Evolutionary conservation across 37 sponge, comb jelly and placozoan species (phyloP).

Genomic region (Chondrilla cf. caribensis): DNA sequence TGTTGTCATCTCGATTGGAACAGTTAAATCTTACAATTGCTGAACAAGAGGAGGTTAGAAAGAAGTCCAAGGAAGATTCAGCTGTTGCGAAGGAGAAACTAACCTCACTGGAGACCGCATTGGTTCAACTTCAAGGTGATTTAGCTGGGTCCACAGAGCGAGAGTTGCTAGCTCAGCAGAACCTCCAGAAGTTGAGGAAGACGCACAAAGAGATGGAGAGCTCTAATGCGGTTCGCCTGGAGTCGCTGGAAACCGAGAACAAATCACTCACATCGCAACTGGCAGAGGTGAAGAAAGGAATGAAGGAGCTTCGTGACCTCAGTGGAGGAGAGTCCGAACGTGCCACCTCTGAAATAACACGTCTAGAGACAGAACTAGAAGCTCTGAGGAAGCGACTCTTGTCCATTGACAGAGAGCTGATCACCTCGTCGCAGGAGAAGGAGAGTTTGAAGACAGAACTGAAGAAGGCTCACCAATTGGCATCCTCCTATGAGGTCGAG

Average conservation of each 20-base stretch:
- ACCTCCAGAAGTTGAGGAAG: slow-evolving; percentile 14
- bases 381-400: neutral
- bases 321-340: neutral
- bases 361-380: neutral
- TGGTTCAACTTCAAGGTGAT: slow-evolving; percentile 35
- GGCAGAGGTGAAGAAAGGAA: slow-evolving; percentile 3
- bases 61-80: slow-evolving; percentile 5
- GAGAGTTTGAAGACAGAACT: neutral
- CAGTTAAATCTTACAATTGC: too few relatives aligned
- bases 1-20: too few relatives aligned
- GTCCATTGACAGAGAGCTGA: neutral
- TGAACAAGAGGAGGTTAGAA: too few relatives aligned
- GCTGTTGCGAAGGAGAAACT: slow-evolving; percentile 23
- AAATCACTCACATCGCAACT: slow-evolving; percentile 8
- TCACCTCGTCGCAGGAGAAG: neutral
- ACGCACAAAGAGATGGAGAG: neutral
- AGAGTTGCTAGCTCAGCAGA: neutral
- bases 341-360: neutral
- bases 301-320: neutral
- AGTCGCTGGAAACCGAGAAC: slow-evolving; percentile 23
- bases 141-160: neutral
- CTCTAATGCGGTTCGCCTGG: neutral
- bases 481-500: neutral
- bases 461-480: neutral
- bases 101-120: slow-evolving; percentile 20